Evolutionary conservation across 2,113 vertebrate genomes (phyloP).

Genomic region (Delphinapterus leucas): DNA sequence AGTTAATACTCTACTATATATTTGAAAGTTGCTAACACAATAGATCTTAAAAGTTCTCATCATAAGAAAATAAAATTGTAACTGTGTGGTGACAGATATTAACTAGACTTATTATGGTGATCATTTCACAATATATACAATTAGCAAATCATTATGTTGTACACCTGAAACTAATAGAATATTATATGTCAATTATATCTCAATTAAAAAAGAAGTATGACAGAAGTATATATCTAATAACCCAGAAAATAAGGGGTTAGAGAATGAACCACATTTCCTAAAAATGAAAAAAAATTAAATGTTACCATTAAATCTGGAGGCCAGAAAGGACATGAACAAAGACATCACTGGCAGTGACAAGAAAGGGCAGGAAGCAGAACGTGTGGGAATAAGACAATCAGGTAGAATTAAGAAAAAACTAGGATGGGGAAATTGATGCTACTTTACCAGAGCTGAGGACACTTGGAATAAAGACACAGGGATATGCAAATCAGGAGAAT

Average conservation of each 20-base stretch:
- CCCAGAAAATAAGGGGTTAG: not conserved
- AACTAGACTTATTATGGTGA: not conserved
- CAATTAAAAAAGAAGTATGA: not conserved
- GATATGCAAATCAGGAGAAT: not conserved
- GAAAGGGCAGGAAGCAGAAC: not conserved
- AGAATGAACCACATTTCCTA: not conserved
- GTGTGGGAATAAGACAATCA: not conserved
- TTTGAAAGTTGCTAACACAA: not conserved
- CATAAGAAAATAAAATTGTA: not conserved
- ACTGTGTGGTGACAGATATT: not conserved
- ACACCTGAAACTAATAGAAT: not conserved
- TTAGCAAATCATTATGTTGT: not conserved
- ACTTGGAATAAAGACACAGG: not conserved
- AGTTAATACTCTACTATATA: not conserved
- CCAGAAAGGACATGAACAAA: not conserved
- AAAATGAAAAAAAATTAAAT: not conserved
- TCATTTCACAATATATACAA: not conserved
- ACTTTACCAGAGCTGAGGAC: not conserved
- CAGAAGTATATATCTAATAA: not conserved
- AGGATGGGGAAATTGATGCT: not conserved
- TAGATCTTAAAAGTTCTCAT: not conserved
- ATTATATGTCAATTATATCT: not conserved
- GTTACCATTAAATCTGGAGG: not conserved
- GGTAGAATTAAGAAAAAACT: not conserved
- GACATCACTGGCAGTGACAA: not conserved